Conservation (phyloP, 2,888 invertebrate genomes). For the Heliconius hortense region DNA sequence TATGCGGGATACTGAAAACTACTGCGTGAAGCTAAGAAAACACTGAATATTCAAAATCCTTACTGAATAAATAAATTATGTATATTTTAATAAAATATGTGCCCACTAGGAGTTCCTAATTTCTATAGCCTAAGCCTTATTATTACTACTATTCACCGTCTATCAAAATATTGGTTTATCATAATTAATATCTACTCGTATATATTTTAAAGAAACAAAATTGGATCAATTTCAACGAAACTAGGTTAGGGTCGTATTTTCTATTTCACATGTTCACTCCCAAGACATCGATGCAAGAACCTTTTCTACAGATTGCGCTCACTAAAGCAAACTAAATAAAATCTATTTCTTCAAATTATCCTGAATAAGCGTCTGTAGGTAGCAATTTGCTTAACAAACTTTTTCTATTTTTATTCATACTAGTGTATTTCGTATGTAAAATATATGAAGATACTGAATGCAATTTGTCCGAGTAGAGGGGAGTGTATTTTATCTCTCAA, state of each 20-base stretch:
- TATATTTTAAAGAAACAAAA: neutral
- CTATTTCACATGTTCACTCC: neutral
- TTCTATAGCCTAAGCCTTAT: neutral
- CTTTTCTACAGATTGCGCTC: slow-evolving; percentile 5
- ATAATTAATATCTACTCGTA: neutral
- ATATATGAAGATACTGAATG: neutral
- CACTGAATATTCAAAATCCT: neutral
- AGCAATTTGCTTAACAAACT: slow-evolving; percentile 8
- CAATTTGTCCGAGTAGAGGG: neutral
- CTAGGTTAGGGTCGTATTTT: neutral
- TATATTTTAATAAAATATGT: no score
- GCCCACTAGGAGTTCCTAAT: no score
- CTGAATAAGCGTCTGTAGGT: neutral
- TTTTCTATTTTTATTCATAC: neutral
- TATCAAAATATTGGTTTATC: neutral
- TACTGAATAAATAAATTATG: neutral
- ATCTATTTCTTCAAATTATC: slow-evolving; percentile 12
- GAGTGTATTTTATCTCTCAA: neutral
- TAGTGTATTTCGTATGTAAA: neutral
- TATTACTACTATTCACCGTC: neutral
- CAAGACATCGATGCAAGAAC: slow-evolving; percentile 4
- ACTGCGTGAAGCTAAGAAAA: neutral
- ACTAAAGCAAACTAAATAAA: slow-evolving; percentile 2
- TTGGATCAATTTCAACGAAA: neutral
- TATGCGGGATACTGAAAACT: neutral